Percentiles rank a stretch among this genome's conserved stretches.
These are phyloP conservation scores for Rhynchomys soricoides DNA, from an alignment of 2,113 vertebrate species.

Conservation along the genomic window DNA sequence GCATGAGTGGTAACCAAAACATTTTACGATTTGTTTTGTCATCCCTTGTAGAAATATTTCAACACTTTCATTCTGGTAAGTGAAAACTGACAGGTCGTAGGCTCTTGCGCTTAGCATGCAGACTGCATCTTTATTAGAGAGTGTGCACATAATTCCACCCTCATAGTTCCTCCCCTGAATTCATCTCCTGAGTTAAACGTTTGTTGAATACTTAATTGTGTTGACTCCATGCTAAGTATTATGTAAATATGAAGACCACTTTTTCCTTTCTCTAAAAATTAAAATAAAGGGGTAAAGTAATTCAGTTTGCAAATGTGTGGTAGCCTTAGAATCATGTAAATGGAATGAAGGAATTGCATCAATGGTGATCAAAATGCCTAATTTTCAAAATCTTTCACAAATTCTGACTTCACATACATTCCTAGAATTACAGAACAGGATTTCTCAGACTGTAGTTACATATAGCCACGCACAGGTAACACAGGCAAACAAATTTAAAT, in stretches of 20 bases:
- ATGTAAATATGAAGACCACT: not conserved
- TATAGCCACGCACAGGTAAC: not conserved
- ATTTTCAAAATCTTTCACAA: not conserved
- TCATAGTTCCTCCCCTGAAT: not conserved
- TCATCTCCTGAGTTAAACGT: not conserved
- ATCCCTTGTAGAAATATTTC: slow-evolving; percentile 51
- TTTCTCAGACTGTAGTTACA: not conserved
- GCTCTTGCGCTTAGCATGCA: not conserved
- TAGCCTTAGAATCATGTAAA: not conserved
- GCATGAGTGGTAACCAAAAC: not conserved
- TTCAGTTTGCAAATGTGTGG: not conserved
- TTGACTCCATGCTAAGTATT: not conserved
- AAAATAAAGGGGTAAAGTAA: not conserved
- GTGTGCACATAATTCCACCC: not conserved
- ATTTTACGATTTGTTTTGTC: slow-evolving; percentile 52
- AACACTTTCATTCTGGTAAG: slow-evolving; percentile 8
- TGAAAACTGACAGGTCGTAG: slow-evolving; percentile 54
- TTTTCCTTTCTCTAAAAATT: not conserved
- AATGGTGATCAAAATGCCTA: not conserved
- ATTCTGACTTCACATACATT: not conserved
- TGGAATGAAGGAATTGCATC: not conserved
- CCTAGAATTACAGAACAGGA: not conserved
- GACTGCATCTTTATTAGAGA: not conserved
- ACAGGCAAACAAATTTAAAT: not conserved
- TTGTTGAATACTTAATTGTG: slow-evolving; percentile 3